Evolutionary conservation across 1,140 invertebrate genomes (phyloP), one percentile per base, ranked within the genome.

Genomic region (Idris sp.): DNA sequence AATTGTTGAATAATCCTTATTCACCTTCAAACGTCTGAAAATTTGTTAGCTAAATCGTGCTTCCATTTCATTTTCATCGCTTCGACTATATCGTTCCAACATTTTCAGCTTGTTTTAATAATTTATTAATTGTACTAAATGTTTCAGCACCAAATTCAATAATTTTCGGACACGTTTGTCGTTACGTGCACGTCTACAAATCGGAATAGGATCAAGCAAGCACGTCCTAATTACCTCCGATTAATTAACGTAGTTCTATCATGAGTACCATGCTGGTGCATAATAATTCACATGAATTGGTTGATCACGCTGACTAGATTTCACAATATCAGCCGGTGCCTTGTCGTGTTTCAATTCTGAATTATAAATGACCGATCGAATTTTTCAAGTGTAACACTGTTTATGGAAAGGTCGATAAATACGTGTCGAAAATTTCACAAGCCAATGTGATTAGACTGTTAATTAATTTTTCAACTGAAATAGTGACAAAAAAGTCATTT

Each of bases 221-320:
- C 77, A 56, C 72, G 71, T 71, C 18, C 72, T 77, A 75, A 81
- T 81, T 79, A 77, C 53, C 44, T 38, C 40, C 61, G 67, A 80
- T 79, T 78, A 80, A 81, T 80, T 81, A 80, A 65, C 62, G 73
- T 64, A 41, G 64, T 73, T 62, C 49, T 64, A 67, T 65, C 41
- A 69, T 51, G 61, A 76, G 71, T 64, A 65, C 53, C 46, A 59
- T 49, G 43, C 51, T 36, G 53, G 51, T 61, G 72, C 78, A 74
- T 76, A 76, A 77, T 81, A 77, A 81, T 79, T 79, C 44, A 71
- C 64, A 59, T 26, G 67, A 78, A 76, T 68, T 72, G 72, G 69
- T 71, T 62, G 73, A 74, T 72, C 71, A 73, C 71, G 67, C 58
- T 69, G 67, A 67, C 43, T 43, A 49, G 59, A 73, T 78, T 76